Evolutionary conservation across 2,113 vertebrate genomes (phyloP).

Genomic region (Petrocephalus microphthalmus): DNA sequence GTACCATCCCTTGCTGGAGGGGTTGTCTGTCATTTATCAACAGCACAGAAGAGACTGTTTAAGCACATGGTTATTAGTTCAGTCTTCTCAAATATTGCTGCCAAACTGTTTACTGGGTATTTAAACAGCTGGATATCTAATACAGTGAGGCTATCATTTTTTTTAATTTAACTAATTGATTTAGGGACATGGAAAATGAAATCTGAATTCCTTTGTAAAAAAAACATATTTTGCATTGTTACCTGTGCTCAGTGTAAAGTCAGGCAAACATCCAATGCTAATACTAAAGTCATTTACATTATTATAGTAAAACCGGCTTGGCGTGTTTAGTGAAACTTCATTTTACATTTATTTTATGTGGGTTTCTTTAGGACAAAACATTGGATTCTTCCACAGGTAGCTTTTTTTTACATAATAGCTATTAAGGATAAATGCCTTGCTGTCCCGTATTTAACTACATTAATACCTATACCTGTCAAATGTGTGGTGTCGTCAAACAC

Average conservation of each 20-base stretch:
- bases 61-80: background rate
- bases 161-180: background rate
- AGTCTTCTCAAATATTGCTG: background rate
- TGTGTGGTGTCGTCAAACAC: background rate
- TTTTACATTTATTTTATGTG: background rate
- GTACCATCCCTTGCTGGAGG: slow-evolving; percentile 27
- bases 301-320: background rate
- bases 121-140: background rate
- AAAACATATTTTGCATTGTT: background rate
- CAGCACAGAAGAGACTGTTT: background rate
- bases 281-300: background rate
- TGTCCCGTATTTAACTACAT: background rate
- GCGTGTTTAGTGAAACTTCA: background rate
- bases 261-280: background rate
- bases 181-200: background rate
- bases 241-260: background rate
- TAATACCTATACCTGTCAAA: background rate
- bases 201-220: background rate
- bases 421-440: background rate
- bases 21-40: background rate
- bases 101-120: background rate
- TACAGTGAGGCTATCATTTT: background rate
- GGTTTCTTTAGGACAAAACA: background rate
- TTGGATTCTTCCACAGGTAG: background rate
- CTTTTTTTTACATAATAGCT: background rate